Percentiles rank a stretch among this genome's conserved stretches.
Evolutionary conservation across 2,113 vertebrate genomes (phyloP).

Genomic region (Nipponia nippon): DNA sequence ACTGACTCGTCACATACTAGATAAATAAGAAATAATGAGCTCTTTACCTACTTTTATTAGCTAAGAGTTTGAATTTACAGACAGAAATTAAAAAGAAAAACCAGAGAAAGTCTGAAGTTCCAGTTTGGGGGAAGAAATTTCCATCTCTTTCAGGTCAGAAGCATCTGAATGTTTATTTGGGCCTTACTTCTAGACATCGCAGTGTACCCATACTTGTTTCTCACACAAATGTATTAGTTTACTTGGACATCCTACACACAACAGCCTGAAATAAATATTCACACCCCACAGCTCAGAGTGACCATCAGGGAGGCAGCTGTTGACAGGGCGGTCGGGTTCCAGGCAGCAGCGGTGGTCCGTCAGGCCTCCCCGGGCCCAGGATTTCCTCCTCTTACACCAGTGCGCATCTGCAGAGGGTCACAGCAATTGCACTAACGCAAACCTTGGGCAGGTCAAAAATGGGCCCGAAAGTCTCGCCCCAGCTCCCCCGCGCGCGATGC

Average conservation of each 20-base stretch:
- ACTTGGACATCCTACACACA: neutral
- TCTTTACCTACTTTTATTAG: neutral
- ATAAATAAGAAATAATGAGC: neutral
- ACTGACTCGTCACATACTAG: neutral
- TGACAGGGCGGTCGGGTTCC: fast-evolving
- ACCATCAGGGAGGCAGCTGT: neutral
- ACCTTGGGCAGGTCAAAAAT: neutral
- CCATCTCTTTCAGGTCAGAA: neutral
- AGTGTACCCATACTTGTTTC: neutral
- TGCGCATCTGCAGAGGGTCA: fast-evolving
- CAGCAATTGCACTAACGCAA: fast-evolving
- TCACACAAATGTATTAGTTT: neutral
- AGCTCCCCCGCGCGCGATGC: fast-evolving
- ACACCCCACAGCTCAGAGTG: neutral
- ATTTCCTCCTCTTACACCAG: neutral
- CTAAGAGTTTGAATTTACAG: neutral
- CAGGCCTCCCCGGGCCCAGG: fast-evolving
- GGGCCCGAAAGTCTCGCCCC: neutral
- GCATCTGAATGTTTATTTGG: neutral
- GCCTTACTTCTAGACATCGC: neutral
- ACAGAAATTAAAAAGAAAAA: neutral
- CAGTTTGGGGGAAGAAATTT: neutral
- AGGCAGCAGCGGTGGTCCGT: neutral
- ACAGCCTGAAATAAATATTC: neutral
- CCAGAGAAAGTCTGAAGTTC: neutral